Evolutionary conservation across 2,113 vertebrate genomes (phyloP), one percentile per base, ranked within the genome.

Genomic region (Nibea albiflora): DNA sequence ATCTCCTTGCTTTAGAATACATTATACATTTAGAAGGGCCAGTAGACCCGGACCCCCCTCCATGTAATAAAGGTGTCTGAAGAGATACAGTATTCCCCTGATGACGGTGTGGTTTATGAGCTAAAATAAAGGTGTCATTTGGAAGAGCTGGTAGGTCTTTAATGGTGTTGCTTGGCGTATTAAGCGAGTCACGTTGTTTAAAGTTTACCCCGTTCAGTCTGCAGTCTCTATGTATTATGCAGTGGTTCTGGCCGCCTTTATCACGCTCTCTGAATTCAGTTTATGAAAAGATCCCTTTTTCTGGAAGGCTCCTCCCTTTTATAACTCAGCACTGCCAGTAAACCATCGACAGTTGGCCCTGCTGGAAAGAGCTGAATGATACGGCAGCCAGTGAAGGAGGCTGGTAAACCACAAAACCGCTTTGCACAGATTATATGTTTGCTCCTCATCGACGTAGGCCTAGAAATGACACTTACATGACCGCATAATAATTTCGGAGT

Each of bases 331-430:
- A 56, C 44, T 65, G 70, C 69, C 74, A 56, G 53, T 47, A 61
- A 79, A 63, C 28, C 42, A 14, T 20, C 3, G 54, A 52, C 15
- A 24, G 26, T 61, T 60, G 57, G 69, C 58, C 35, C 20, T 12
- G 26, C 50, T 69, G 73, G 31, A 69, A 70, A 75, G 20, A 52
- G 70, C 46, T 35, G 42, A 81, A 80, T 69, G 75, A 80, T 84
- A 49, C 50, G 49, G 52, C 72, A 58, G 73, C 46, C 49, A 12
- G 12, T 0, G 46, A 70, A 78, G 65, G 62, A 72, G 46, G 62
- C 57, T 76, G 69, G 81, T 73, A 65, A 72, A 84, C 89, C 88
- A 75, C 82, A 84, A 83, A 89, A 85, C 89, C 80, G 56, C 75
- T 73, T n/a, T 0, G 12, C 64, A 46, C 31, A 56, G 64, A 90